phyloP scores from a whole-genome alignment of 2,888 invertebrate species.

The Limnephilus marmoratus region DNA sequence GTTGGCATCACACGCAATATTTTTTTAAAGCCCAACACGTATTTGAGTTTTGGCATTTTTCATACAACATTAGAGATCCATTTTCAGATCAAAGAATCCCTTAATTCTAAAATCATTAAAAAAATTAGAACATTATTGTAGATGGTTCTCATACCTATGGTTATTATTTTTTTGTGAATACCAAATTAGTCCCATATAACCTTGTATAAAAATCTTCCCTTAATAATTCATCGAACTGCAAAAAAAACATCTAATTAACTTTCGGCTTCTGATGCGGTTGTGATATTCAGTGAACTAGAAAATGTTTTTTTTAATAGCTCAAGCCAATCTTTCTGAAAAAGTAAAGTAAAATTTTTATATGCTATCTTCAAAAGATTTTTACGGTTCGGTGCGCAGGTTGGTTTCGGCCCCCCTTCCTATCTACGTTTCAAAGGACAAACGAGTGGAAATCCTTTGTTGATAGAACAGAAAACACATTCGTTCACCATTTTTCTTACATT shows the following conservation, averaged over 20 bases:
- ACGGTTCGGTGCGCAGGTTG: no score
- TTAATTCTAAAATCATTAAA: neutral
- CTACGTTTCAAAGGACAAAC: neutral
- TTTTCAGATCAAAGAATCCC: neutral
- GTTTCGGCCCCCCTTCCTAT: no score
- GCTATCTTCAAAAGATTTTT: neutral
- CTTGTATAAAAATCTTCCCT: neutral
- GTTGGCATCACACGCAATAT: constrained; percentile 18
- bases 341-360: neutral
- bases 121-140: no score
- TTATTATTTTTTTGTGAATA: no score
- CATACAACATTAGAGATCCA: no score
- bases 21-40: neutral
- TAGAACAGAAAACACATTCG: neutral
- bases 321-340: neutral
- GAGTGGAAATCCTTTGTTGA: neutral
- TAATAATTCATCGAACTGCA: neutral
- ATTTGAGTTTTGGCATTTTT: neutral
- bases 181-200: neutral
- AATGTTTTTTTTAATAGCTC: neutral
- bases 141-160: no score
- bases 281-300: neutral
- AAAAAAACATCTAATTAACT: neutral
- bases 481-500: no score
- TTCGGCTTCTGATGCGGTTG: neutral